phyloP scores from a whole-genome alignment of 2,888 invertebrate species.

The Pristionchus japonicus region DNA sequence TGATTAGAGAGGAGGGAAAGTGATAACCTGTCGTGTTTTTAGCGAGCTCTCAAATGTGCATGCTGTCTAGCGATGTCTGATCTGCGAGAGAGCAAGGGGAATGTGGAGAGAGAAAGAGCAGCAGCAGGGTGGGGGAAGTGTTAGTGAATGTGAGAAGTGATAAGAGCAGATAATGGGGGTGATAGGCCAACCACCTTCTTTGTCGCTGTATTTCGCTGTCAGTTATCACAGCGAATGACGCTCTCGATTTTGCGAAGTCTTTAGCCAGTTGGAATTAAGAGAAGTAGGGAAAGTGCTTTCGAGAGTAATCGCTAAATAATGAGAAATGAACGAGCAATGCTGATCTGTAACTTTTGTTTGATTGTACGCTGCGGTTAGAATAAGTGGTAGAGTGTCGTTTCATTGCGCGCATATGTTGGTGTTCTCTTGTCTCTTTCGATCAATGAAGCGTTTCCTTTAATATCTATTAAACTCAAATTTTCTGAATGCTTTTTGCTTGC shows the following conservation, averaged over 20 bases:
- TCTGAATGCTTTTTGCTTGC: too few relatives aligned
- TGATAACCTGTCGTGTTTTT: background rate
- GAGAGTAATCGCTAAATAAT: too few relatives aligned
- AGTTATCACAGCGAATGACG: too few relatives aligned
- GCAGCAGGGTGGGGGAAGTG: background rate
- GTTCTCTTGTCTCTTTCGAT: background rate
- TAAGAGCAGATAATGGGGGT: background rate
- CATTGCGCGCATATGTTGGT: background rate
- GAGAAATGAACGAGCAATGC: too few relatives aligned
- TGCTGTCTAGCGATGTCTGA: background rate
- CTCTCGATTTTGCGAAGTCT: too few relatives aligned
- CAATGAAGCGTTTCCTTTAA: background rate
- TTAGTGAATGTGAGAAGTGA: background rate
- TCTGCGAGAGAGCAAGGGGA: background rate
- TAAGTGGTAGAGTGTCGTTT: background rate
- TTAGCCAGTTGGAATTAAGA: too few relatives aligned
- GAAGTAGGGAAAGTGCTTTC: too few relatives aligned
- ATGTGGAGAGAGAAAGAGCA: background rate
- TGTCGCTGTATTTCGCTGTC: background rate
- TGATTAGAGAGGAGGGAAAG: background rate
- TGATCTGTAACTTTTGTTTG: too few relatives aligned
- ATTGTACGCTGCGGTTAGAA: too few relatives aligned
- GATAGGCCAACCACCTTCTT: background rate
- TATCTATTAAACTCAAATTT: background rate
- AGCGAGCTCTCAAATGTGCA: too few relatives aligned